Evolutionary conservation across 2,797 vertebrate species (phyloP).

Genomic region (Cheirogaleus major): DNA sequence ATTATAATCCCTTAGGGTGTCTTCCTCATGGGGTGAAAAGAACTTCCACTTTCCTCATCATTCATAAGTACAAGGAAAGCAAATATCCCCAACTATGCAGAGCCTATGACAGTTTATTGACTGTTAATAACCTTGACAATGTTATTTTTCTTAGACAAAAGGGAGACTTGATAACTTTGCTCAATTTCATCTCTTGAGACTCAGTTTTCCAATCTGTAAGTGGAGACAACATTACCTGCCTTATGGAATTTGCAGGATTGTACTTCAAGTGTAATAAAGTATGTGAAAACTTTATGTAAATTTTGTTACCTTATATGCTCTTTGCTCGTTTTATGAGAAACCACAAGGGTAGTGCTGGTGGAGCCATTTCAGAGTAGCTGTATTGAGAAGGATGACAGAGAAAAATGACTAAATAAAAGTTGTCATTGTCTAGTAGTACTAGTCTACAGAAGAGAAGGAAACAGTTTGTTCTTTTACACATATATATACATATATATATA

Average conservation of each 20-base stretch:
- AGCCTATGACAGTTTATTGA: slow-evolving; percentile 59
- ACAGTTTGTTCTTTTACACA: not conserved
- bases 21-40: not conserved
- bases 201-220: not conserved
- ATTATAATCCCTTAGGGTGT: not conserved
- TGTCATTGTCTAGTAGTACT: not conserved
- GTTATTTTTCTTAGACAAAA: slow-evolving; percentile 73
- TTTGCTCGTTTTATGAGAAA: slow-evolving; percentile 23
- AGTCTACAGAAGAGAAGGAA: not conserved
- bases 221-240: not conserved
- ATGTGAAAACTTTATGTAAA: not conserved
- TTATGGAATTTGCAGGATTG: not conserved
- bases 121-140: slow-evolving; percentile 72
- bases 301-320: not conserved
- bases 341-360: not conserved
- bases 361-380: not conserved
- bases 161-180: slow-evolving; percentile 69
- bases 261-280: not conserved
- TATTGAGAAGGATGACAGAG: not conserved
- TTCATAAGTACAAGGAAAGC: slow-evolving; percentile 5
- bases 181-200: slow-evolving; percentile 55
- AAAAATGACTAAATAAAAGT: not conserved
- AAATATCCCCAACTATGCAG: not conserved
- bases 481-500: not conserved
- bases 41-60: not conserved